These are phyloP conservation scores for Nasonia oneida DNA, from an alignment of 2,888 invertebrate species.

Conservation along the genomic window DNA sequence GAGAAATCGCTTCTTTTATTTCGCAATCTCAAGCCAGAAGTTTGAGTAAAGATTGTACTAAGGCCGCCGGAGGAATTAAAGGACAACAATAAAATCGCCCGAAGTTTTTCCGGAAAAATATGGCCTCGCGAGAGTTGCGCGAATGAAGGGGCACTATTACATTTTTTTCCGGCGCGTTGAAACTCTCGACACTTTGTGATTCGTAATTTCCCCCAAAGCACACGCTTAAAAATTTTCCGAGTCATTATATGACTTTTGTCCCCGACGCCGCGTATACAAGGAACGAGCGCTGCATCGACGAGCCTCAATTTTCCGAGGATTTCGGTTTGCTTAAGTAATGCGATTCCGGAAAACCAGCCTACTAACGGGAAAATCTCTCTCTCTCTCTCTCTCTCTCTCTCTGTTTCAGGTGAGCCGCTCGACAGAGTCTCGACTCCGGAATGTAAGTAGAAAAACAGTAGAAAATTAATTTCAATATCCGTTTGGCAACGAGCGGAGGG, in stretches of 20 bases:
- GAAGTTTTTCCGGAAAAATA: conserved; percentile 10
- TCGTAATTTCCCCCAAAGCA: not conserved
- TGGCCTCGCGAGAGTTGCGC: not conserved
- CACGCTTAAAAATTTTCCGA: conserved; percentile 44
- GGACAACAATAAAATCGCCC: conserved; percentile 16
- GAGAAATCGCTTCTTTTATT: conserved; percentile 57
- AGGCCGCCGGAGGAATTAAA: conserved; percentile 13
- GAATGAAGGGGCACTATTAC: not conserved
- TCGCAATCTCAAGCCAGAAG: conserved; percentile 44
- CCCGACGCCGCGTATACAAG: conserved; percentile 21
- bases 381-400: not conserved
- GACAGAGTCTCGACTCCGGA: too few species aligned
- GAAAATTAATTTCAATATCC: conserved; percentile 6
- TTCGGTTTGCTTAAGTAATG: not conserved
- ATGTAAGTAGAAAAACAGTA: not conserved
- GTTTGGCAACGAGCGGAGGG: not conserved
- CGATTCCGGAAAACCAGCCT: not conserved
- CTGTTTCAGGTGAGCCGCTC: conserved; percentile 32
- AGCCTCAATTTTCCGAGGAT: not conserved
- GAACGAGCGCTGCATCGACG: conserved; percentile 41
- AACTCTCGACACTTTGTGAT: not conserved
- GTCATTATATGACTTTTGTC: conserved; percentile 54
- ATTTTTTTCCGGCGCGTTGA: conserved; percentile 14
- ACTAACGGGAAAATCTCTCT: not conserved
- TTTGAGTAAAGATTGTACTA: conserved; percentile 36